phyloP scores from a whole-genome alignment of 53 echinoderm and acorn worm genomes.

The Echinometra lucunter region DNA sequence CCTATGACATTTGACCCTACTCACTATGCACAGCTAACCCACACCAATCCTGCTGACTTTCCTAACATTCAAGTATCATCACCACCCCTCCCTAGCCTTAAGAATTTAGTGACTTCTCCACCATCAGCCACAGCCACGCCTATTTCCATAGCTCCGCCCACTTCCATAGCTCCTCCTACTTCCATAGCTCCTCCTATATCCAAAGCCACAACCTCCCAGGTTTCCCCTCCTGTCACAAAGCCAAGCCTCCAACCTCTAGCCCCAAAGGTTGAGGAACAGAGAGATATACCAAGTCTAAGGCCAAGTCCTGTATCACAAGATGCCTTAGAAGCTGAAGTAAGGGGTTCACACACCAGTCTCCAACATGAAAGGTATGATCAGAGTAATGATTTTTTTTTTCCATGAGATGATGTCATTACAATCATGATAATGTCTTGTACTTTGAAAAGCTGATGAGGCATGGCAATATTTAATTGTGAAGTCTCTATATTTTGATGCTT shows the following conservation, averaged over 20 bases:
- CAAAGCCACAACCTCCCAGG: conserved; percentile 32
- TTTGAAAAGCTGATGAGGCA: not conserved
- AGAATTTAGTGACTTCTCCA: not conserved
- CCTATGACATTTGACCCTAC: conserved; percentile 2
- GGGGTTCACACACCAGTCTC: not conserved
- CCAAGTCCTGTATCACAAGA: not conserved
- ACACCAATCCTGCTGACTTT: not conserved
- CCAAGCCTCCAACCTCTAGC: conserved; percentile 19
- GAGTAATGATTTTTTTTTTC: not conserved
- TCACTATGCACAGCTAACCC: conserved; percentile 27
- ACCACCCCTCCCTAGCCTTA: not conserved
- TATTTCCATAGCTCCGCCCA: not conserved
- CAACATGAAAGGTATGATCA: conserved; percentile 1
- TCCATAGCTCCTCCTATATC: conserved; percentile 5
- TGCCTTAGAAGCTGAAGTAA: not conserved
- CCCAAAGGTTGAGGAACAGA: not conserved
- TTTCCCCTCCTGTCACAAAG: not conserved
- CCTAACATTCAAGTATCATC: not conserved
- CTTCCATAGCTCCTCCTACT: not conserved
- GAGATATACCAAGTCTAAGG: not conserved
- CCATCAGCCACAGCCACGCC: not conserved
- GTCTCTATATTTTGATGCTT: too few relatives aligned
- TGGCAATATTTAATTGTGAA: not conserved
- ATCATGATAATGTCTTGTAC: not conserved
- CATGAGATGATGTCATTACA: not conserved